Percentiles rank a stretch among this genome's conserved stretches.
phyloP scores from a whole-genome alignment of 2,113 vertebrate species.

The Upupa epops region DNA sequence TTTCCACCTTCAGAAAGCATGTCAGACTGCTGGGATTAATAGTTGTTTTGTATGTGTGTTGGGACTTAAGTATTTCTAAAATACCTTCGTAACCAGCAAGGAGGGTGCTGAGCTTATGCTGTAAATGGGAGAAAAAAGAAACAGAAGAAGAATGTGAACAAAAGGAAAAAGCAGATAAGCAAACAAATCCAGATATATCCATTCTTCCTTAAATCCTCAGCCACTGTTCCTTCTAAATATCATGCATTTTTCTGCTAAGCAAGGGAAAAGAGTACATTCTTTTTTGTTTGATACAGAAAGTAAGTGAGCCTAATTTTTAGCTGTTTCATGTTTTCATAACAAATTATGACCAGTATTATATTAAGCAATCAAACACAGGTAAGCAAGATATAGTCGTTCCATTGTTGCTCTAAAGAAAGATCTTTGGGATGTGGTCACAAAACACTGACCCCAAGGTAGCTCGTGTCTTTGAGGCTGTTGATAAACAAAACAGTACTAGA shows the following conservation, averaged over 20 bases:
- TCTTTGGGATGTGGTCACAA: not conserved
- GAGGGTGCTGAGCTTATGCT: not conserved
- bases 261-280: not conserved
- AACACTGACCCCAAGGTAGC: not conserved
- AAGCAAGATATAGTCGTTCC: not conserved
- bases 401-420: not conserved
- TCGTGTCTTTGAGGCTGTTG: not conserved
- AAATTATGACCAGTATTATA: not conserved
- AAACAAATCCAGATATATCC: not conserved
- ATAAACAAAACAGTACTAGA: not conserved
- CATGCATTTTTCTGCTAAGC: not conserved
- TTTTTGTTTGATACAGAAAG: not conserved
- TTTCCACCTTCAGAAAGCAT: not conserved
- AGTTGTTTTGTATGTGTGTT: not conserved
- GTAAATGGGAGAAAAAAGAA: not conserved
- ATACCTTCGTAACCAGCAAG: not conserved
- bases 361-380: not conserved
- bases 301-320: not conserved
- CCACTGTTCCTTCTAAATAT: not conserved
- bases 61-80: not conserved
- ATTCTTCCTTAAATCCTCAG: not conserved
- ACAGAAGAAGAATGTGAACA: not conserved
- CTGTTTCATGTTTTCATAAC: not conserved
- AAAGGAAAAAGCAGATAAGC: not conserved
- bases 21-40: not conserved